A percentile compares a stretch with the other conserved stretches of the same genome.
Conservation (phyloP, 2,797 vertebrate species). For the Caiman crocodilus region DNA sequence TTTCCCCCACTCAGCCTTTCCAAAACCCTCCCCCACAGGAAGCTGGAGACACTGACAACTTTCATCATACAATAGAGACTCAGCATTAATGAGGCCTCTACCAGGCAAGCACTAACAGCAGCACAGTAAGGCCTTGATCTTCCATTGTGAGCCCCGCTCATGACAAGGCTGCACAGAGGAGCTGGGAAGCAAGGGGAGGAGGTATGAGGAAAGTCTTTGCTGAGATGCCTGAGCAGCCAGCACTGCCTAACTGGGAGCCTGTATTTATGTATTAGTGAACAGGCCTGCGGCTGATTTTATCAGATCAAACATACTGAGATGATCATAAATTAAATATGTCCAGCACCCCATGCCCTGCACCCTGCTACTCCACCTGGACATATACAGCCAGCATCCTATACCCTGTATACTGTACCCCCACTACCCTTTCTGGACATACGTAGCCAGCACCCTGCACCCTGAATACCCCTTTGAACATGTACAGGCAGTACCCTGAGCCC, state of each 20-base stretch:
- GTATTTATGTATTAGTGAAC: no score
- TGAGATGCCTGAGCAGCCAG: not conserved
- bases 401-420: accelerated
- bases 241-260: not conserved
- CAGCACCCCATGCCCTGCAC: no score
- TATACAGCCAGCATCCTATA: accelerated
- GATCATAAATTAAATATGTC: no score
- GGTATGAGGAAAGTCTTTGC: not conserved
- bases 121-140: no score
- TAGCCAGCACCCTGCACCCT: accelerated
- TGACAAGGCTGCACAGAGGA: not conserved
- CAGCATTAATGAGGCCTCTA: no score
- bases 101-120: no score
- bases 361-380: not conserved
- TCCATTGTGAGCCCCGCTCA: no score
- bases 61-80: no score
- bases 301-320: no score
- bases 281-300: no score
- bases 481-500: no score
- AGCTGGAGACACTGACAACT: not conserved
- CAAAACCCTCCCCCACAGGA: not conserved
- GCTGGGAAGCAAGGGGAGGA: not conserved
- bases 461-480: no score
- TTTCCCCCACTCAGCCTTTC: not conserved
- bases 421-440: not conserved